phyloP scores from a whole-genome alignment of 2,888 invertebrate species.

The Archips xylosteana region DNA sequence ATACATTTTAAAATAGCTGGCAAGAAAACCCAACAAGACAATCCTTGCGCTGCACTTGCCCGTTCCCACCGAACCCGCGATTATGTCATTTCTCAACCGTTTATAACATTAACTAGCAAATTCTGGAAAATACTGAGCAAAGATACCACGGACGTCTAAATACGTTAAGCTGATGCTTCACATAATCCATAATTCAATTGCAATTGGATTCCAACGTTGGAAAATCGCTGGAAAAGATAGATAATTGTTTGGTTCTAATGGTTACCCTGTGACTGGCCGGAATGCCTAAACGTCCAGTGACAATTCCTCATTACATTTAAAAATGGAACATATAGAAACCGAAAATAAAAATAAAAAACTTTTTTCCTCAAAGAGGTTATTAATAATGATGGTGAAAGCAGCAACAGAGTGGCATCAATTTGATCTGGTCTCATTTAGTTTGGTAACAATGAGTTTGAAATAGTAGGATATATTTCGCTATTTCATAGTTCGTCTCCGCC shows the following conservation, averaged over 20 bases:
- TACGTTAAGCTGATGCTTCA: slow-evolving; percentile 25
- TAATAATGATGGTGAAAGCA: too few relatives aligned
- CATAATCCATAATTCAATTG: slow-evolving; percentile 32
- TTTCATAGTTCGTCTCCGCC: too few relatives aligned
- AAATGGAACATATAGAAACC: neutral
- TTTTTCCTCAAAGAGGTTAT: neutral
- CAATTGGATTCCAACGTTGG: slow-evolving; percentile 19
- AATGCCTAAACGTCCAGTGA: neutral
- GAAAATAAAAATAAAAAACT: neutral
- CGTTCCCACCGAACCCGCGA: slow-evolving; percentile 62
- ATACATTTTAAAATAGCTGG: slow-evolving; percentile 20
- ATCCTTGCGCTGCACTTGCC: slow-evolving; percentile 56
- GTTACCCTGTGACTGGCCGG: slow-evolving; percentile 1
- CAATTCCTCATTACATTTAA: neutral
- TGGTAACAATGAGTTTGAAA: too few relatives aligned
- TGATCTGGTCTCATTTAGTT: too few relatives aligned
- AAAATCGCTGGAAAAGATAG: neutral
- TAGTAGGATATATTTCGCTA: too few relatives aligned
- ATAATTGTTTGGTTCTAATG: slow-evolving; percentile 25
- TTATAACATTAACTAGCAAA: slow-evolving; percentile 66
- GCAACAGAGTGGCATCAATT: too few relatives aligned
- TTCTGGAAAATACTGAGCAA: slow-evolving; percentile 53
- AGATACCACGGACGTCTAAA: slow-evolving; percentile 45
- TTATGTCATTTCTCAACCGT: slow-evolving; percentile 61
- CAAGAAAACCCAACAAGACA: slow-evolving; percentile 30